These are phyloP conservation scores for Cnemophilus loriae DNA, from an alignment of 2,113 vertebrate genomes.

Conservation along the genomic window DNA sequence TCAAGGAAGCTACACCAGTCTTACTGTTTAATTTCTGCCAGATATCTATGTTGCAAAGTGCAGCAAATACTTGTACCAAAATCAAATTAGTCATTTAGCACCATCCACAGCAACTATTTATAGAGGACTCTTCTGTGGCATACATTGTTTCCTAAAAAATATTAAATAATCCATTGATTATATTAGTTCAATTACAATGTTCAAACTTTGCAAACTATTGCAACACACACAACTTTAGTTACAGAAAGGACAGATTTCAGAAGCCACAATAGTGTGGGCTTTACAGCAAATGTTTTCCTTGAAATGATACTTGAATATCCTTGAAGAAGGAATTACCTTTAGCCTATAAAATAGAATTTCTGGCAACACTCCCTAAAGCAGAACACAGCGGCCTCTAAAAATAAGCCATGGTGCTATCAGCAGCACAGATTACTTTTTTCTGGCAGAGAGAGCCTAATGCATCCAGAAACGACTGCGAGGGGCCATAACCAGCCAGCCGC, in stretches of 20 bases:
- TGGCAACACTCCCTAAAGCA: not conserved
- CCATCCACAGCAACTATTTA: not conserved
- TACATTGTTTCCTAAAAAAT: not conserved
- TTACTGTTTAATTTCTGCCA: not conserved
- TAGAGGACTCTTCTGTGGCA: not conserved
- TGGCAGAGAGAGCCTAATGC: not conserved
- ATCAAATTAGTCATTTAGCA: not conserved
- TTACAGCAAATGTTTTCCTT: not conserved
- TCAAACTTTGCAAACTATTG: not conserved
- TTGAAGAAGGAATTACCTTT: not conserved
- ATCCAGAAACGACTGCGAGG: not conserved
- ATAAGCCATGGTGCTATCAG: not conserved
- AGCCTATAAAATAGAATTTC: not conserved
- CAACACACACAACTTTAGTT: not conserved
- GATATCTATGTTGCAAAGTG: not conserved
- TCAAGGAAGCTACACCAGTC: not conserved
- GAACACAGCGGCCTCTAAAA: constrained; percentile 8
- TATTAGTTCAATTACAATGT: not conserved
- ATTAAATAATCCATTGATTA: not conserved
- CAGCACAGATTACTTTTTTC: not conserved
- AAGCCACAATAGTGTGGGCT: not conserved
- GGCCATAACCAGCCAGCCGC: not conserved
- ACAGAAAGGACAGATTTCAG: not conserved
- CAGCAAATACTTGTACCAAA: not conserved
- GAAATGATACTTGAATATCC: not conserved